Evolutionary conservation across 2,113 vertebrate species (phyloP), one percentile per base, ranked within the genome.

Genomic region (Larimichthys crocea): DNA sequence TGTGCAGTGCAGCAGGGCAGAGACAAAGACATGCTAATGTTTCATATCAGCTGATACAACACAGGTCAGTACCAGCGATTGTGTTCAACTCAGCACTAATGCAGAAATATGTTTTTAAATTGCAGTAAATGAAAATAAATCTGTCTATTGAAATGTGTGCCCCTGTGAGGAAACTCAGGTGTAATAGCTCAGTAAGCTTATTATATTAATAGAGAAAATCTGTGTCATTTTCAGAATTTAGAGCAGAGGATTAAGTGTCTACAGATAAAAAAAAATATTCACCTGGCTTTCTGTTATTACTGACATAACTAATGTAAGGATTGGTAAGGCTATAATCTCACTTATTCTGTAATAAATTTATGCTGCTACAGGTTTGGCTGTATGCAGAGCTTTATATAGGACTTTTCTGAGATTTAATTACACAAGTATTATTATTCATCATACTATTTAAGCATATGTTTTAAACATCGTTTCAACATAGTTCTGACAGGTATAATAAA

Each of bases 331-430:
- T 68, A 40, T 42, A 42, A 42, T 29, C 42, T 3, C 44, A 62
- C 53, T 35, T 64, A 68, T 79, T 82, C 76, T 57, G 16, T 40
- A 53, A 26, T 70, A 10, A 74, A 72, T 69, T 61, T 49, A 62
- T 79, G 48, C 61, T 71, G n/a, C 65, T 24, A 10, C 46, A 76
- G 24, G 62, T 24, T 22, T 35, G 10, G 62, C 35, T 48, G n/a
- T 57, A 24, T 26, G 46, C 50, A 65, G 24, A 53, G 46, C n/a
- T 57, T 79, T n/a, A 60, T 48, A 56, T 14, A 65, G 52, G 57
- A 66, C 64, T 57, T 60, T 65, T 55, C 49, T 67, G 17, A 52
- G 67, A 80, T 80, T 50, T 35, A 40, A 52, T 65, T 53, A 15
- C 57, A 74, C 50, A 19, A 26, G 46, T 3, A 0, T 52, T 35